Conservation (phyloP, 2,797 vertebrate genomes). For the Erpetoichthys calabaricus region DNA sequence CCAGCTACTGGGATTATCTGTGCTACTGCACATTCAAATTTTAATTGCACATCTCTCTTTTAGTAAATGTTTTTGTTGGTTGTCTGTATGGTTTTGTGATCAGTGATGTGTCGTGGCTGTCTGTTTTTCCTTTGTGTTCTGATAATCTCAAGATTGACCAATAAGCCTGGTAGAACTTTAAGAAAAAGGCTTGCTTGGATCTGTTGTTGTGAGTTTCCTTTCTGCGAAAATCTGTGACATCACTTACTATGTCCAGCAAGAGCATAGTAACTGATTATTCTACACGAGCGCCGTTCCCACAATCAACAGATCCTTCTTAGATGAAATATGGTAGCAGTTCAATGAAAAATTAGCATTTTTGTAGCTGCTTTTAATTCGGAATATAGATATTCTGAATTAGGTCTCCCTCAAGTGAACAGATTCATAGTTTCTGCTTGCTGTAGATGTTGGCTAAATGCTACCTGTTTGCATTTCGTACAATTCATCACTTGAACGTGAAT, state of each 20-base stretch:
- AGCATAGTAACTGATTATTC: constrained; percentile 1
- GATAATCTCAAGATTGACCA: constrained; percentile 81
- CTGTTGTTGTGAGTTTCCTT: constrained; percentile 5
- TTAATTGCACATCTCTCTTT: constrained; percentile 51
- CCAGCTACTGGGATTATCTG: constrained; percentile 71
- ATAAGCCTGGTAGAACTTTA: constrained; percentile 26
- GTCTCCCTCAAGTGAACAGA: no score
- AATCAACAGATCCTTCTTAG: neutral
- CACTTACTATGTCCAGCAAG: constrained; percentile 2
- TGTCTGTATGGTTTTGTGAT: constrained; percentile 53
- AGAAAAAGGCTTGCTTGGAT: constrained; percentile 2
- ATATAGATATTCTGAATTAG: no score
- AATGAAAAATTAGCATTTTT: no score
- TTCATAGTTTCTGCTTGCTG: no score
- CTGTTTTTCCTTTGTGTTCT: constrained; percentile 53
- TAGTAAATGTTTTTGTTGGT: constrained; percentile 50
- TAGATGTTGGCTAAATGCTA: no score
- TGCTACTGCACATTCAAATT: constrained; percentile 69
- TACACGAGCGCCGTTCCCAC: neutral
- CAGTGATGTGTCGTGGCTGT: constrained; percentile 45
- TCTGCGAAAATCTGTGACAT: constrained; percentile 1
- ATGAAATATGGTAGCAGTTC: neutral
- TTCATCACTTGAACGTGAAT: no score
- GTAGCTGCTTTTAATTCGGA: no score
- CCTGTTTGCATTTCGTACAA: no score